These are phyloP conservation scores for Hedychridium roseum DNA, from an alignment of 2,888 invertebrate genomes.

Conservation along the genomic window DNA sequence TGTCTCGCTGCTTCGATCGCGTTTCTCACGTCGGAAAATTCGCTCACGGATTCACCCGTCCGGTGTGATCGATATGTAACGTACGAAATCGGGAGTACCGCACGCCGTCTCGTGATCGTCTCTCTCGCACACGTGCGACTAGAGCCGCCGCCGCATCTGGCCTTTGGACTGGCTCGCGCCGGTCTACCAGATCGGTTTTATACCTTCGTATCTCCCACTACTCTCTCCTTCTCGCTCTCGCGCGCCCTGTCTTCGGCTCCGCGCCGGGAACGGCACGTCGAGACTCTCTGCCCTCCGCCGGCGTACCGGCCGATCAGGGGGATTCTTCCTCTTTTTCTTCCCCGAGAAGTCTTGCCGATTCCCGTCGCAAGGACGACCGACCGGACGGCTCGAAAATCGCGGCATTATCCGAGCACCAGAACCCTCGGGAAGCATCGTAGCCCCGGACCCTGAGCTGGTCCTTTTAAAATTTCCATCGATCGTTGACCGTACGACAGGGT, in stretches of 20 bases:
- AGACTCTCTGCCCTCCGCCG: slow-evolving; percentile 3
- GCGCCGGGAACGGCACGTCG: slow-evolving; percentile 17
- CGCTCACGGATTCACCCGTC: slow-evolving; percentile 50
- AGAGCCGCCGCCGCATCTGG: slow-evolving; percentile 60
- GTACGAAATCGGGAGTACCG: slow-evolving; percentile 30
- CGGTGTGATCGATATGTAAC: slow-evolving; percentile 13
- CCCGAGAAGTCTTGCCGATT: slow-evolving; percentile 1
- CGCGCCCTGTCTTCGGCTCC: not conserved
- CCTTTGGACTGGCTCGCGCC: slow-evolving; percentile 59
- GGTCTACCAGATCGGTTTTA: slow-evolving; percentile 57
- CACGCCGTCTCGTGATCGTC: slow-evolving; percentile 52
- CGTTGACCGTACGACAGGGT: too few relatives aligned
- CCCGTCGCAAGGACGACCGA: slow-evolving; percentile 28
- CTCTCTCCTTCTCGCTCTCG: slow-evolving; percentile 27
- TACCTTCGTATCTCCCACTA: slow-evolving; percentile 61
- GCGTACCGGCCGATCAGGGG: slow-evolving; percentile 24
- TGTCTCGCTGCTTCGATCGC: not conserved
- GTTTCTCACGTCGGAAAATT: slow-evolving; percentile 26
- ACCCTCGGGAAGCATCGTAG: not conserved
- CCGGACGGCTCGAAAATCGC: too few relatives aligned
- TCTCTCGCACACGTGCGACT: slow-evolving; percentile 62
- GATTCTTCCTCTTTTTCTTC: slow-evolving; percentile 21
- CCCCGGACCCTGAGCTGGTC: not conserved
- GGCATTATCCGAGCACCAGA: too few relatives aligned
- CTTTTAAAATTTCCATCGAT: too few relatives aligned